Evolutionary conservation across 1,140 invertebrate genomes (phyloP), one percentile per base, ranked within the genome.

Genomic region (Plodia interpunctella): DNA sequence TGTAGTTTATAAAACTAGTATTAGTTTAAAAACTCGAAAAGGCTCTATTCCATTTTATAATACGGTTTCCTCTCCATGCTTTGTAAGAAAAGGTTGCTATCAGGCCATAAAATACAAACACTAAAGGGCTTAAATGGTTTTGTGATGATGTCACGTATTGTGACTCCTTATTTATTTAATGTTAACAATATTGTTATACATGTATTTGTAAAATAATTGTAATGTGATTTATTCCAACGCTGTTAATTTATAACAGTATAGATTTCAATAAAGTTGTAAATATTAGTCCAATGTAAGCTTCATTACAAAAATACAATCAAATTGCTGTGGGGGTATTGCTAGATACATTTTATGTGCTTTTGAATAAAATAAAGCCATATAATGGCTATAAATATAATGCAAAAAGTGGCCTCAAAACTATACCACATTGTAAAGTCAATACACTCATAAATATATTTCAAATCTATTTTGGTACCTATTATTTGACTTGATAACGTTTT

Each of bases 211-310:
- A 21, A 38, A 2, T 44, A 54, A 61, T 68, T 59, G 70, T 78
- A 71, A 73, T 75, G 77, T 76, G 74, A 78, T 77, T 78, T 85
- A 72, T 72, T 70, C 76, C 68, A 76, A 80, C 59, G 60, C 74
- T 80, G 79, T 86, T 86, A 71, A 62, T 63, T 57, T 66, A 59
- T 66, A 51, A 76, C 69, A 73, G 67, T 73, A 66, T 69, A 79
- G 64, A 70, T 67, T 72, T 76, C 70, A 44, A 44, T 17, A n/a
- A 66, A 70, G 67, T 60, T 82, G 79, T 82, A 82, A 72, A 80
- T 78, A 78, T 52, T 76, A 74, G 61, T 53, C 38, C 60, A 30
- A n/a, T 13, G 59, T 52, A 70, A 61, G 49, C 50, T 51, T 64
- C 3, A 25, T 5, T 21, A 61, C 57, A 67, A 67, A 63, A 38